Evolutionary conservation across 2,113 vertebrate genomes (phyloP).

Genomic region (Oreochromis aureus): DNA sequence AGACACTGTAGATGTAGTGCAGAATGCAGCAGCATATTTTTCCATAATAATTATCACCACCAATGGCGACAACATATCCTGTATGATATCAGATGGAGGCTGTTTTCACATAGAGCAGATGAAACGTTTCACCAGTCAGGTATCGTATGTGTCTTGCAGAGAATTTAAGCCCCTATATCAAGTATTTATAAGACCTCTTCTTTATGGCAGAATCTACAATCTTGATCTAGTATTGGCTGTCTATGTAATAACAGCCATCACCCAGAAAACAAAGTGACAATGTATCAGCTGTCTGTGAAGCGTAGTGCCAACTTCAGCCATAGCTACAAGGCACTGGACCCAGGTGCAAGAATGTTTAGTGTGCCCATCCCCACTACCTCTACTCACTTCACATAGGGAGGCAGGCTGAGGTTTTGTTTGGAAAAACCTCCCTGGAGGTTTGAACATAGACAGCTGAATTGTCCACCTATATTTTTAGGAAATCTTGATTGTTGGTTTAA

Average conservation of each 20-base stretch:
- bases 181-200: neutral
- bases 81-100: neutral
- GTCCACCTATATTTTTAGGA: neutral
- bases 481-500: neutral
- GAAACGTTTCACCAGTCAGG: neutral
- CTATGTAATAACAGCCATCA: neutral
- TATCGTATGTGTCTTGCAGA: neutral
- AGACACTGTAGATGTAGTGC: neutral
- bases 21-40: neutral
- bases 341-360: conserved; percentile 20
- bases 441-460: conserved; percentile 1
- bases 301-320: neutral
- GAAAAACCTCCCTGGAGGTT: neutral
- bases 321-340: neutral
- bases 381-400: neutral
- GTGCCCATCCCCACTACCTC: neutral
- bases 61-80: neutral
- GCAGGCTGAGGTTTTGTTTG: neutral
- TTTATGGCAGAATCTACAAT: neutral
- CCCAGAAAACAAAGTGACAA: neutral
- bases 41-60: neutral
- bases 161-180: neutral
- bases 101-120: neutral
- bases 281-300: neutral
- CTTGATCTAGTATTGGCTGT: neutral